A percentile compares a stretch with the other conserved stretches of the same genome.
Evolutionary conservation across 2,113 vertebrate species (phyloP).

Genomic region (Percopsis transmontana): DNA sequence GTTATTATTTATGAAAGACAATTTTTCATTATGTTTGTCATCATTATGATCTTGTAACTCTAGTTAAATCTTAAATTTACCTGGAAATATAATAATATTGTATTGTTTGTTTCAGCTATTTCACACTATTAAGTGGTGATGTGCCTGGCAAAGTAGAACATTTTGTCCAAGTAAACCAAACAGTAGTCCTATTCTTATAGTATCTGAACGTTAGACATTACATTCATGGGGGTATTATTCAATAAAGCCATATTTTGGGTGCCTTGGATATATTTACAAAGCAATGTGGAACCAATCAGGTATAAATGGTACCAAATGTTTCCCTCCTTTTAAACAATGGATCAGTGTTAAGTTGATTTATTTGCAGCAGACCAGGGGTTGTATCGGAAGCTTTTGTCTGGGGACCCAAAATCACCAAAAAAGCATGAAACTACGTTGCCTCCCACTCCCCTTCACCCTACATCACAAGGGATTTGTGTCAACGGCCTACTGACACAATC

Average conservation of each 20-base stretch:
- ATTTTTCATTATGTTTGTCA: too few species aligned
- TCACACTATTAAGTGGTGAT: not conserved
- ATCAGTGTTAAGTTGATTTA: constrained; percentile 63
- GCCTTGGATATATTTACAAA: constrained; percentile 8
- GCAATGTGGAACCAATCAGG: constrained; percentile 20
- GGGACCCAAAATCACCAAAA: not conserved
- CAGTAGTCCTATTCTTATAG: not conserved
- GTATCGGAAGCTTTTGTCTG: constrained; percentile 21
- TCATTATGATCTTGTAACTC: too few species aligned
- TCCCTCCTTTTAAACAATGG: constrained; percentile 65
- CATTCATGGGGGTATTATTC: constrained; percentile 36
- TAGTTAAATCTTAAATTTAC: too few species aligned
- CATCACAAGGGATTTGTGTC: too few species aligned
- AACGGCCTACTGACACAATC: too few species aligned
- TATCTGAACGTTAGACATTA: constrained; percentile 32
- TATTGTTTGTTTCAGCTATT: not conserved
- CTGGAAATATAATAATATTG: not conserved
- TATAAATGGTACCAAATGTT: constrained; percentile 77
- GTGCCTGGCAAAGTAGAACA: not conserved
- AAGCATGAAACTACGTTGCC: not conserved
- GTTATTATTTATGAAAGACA: too few species aligned
- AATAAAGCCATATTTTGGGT: constrained; percentile 48
- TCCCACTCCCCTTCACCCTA: not conserved
- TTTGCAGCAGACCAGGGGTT: constrained; percentile 37
- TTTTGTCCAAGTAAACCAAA: not conserved